Percentiles rank a stretch among this genome's conserved stretches.
Conservation (phyloP, 2,113 vertebrate genomes). For the Dinomys branickii region DNA sequence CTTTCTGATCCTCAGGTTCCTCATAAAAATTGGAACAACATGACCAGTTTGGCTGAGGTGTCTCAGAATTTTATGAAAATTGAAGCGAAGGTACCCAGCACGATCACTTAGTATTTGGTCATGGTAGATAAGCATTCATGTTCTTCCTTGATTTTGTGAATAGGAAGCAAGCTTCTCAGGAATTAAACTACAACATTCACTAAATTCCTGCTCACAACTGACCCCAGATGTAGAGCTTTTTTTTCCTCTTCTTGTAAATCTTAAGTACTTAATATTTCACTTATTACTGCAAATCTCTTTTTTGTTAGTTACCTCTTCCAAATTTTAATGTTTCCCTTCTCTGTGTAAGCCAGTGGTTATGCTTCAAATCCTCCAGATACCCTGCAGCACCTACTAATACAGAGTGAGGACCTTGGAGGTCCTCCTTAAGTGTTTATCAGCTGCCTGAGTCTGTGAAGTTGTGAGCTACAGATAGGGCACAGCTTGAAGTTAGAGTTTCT, state of each 20-base stretch:
- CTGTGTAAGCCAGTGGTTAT: neutral
- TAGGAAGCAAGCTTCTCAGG: neutral
- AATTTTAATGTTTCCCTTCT: neutral
- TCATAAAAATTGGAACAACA: neutral
- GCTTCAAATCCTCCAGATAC: neutral
- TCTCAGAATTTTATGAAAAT: neutral
- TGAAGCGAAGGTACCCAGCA: neutral
- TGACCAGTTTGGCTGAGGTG: neutral
- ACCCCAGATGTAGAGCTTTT: neutral
- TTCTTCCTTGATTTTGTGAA: neutral
- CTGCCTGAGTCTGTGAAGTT: constrained; percentile 31
- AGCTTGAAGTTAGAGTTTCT: constrained; percentile 50
- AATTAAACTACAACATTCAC: neutral
- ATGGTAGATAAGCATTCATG: neutral
- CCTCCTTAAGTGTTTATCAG: constrained; percentile 57
- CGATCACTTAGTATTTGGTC: neutral
- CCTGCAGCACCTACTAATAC: neutral
- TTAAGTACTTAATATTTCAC: neutral
- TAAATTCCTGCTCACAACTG: neutral
- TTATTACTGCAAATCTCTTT: neutral
- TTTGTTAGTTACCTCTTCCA: neutral
- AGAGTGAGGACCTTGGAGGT: neutral
- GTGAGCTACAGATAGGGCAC: constrained; percentile 6
- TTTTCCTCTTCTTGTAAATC: neutral
- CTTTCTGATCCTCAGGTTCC: neutral